These are phyloP conservation scores for Lepilemur septentrionalis DNA, from an alignment of 2,797 vertebrate genomes.

Conservation along the genomic window DNA sequence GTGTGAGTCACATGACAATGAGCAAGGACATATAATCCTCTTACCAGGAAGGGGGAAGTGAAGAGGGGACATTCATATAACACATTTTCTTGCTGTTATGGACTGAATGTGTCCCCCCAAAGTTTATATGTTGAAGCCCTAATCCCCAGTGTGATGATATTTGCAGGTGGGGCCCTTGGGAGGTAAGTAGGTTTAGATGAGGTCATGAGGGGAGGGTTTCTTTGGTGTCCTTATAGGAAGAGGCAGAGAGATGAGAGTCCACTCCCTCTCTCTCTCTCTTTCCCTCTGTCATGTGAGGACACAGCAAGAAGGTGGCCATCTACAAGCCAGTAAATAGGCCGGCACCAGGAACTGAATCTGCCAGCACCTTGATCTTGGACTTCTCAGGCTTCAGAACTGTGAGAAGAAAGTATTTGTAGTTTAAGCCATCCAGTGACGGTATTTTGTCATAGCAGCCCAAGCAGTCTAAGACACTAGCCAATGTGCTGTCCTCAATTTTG, in stretches of 20 bases:
- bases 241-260: too few relatives aligned
- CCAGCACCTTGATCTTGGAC: not conserved
- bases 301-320: not conserved
- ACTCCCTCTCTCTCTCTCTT: not conserved
- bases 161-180: not conserved
- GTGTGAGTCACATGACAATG: too few relatives aligned
- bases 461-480: not conserved
- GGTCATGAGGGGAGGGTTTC: not conserved
- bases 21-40: not conserved
- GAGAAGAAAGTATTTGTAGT: not conserved
- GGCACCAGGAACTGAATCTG: not conserved
- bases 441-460: not conserved
- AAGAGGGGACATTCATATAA: not conserved
- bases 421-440: not conserved
- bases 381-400: not conserved
- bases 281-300: not conserved
- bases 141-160: not conserved
- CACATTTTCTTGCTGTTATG: not conserved
- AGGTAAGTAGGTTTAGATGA: not conserved
- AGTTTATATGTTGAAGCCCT: not conserved
- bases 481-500: not conserved
- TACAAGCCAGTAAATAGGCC: not conserved
- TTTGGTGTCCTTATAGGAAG: not conserved
- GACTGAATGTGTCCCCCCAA: not conserved
- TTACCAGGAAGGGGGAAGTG: not conserved